A percentile compares a stretch with the other conserved stretches of the same genome.
Evolutionary conservation across 2,797 vertebrate species (phyloP).

Genomic region (Melanotaenia boesemani): DNA sequence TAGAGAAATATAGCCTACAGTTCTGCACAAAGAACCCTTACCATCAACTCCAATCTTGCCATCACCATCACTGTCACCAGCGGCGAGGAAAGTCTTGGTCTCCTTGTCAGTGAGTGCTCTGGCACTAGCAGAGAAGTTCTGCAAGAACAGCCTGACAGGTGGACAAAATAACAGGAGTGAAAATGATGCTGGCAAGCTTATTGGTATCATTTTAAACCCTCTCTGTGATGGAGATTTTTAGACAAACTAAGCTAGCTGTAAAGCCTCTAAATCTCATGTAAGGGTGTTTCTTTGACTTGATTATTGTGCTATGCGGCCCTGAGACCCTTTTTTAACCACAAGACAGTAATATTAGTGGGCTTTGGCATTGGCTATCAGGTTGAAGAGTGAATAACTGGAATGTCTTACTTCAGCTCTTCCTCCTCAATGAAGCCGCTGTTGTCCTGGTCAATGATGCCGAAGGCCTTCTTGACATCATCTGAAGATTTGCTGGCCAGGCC

Average conservation of each 20-base stretch:
- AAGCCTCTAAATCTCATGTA: neutral
- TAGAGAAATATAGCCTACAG: neutral
- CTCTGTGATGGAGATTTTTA: neutral
- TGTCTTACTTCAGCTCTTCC: constrained; percentile 86
- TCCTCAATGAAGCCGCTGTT: constrained; percentile 87
- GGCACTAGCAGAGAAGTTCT: constrained; percentile 82
- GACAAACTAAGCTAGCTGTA: neutral
- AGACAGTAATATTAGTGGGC: neutral
- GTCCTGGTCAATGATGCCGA: constrained; percentile 85
- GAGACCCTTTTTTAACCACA: neutral
- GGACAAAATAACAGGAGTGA: constrained; percentile 25
- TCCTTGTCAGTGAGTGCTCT: constrained; percentile 85
- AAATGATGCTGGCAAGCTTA: neutral
- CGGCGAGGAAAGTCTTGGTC: constrained; percentile 81
- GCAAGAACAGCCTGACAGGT: constrained; percentile 83
- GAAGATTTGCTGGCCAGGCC: constrained; percentile 83
- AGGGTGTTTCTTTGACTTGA: neutral
- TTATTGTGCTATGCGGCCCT: neutral
- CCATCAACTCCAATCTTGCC: constrained; percentile 86
- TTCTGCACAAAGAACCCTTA: constrained; percentile 50
- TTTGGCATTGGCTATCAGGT: neutral
- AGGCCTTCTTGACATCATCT: constrained; percentile 83
- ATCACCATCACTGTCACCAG: constrained; percentile 85
- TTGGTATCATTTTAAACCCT: neutral
- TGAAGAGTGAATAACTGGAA: constrained; percentile 19